Evolutionary conservation across 2,797 vertebrate species (phyloP).

Genomic region (Enteromius thamalakanensis): DNA sequence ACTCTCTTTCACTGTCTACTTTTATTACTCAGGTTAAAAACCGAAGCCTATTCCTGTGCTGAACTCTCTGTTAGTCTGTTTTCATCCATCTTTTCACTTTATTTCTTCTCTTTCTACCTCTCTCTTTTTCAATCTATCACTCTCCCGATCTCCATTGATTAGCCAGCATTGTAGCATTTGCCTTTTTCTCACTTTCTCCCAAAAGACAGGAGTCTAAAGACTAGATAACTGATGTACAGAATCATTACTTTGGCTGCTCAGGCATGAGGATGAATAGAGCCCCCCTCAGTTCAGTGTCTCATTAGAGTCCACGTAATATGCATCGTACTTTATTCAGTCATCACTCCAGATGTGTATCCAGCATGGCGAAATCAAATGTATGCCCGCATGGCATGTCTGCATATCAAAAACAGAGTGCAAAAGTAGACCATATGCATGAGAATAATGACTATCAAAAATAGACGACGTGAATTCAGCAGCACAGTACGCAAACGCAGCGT

Average conservation of each 20-base stretch:
- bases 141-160: conserved; percentile 18
- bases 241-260: conserved; percentile 76
- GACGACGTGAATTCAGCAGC: conserved; percentile 47
- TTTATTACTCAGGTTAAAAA: conserved; percentile 22
- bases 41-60: neutral
- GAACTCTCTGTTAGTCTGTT: conserved; percentile 26
- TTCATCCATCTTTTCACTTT: conserved; percentile 45
- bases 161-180: conserved; percentile 15
- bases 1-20: conserved; percentile 54
- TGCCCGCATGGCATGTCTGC: conserved; percentile 20
- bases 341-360: conserved; percentile 22
- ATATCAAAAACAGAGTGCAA: conserved; percentile 15
- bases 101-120: conserved; percentile 53
- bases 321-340: conserved; percentile 34
- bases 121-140: conserved; percentile 46
- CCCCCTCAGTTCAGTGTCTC: conserved; percentile 70
- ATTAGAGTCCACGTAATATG: conserved; percentile 37
- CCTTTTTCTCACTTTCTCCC: conserved; percentile 51
- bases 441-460: conserved; percentile 51
- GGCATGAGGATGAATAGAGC: conserved; percentile 72
- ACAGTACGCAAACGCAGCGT: conserved; percentile 49
- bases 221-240: conserved; percentile 81
- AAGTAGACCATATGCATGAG: conserved; percentile 45
- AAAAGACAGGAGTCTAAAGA: conserved; percentile 77
- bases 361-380: conserved; percentile 38